Percentiles rank a stretch among this genome's conserved stretches.
These are phyloP conservation scores for Scleropages formosus DNA, from an alignment of 2,797 vertebrate genomes.

Conservation along the genomic window DNA sequence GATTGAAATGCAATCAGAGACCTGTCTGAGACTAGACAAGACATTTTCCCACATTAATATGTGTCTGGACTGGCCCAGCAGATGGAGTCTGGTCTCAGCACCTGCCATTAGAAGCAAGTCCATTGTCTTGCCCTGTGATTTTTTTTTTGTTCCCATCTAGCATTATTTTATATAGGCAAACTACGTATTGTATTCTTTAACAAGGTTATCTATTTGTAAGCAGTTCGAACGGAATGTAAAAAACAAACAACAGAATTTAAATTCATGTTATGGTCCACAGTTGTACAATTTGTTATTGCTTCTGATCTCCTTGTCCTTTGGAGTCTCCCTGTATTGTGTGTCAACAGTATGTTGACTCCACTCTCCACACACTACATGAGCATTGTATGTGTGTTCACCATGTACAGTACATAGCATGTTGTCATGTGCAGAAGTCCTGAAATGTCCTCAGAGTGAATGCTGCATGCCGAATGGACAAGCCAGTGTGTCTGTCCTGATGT, in stretches of 20 bases:
- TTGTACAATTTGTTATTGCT: background rate
- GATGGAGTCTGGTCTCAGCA: conserved; percentile 76
- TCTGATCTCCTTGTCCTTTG: background rate
- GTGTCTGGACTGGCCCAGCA: conserved; percentile 71
- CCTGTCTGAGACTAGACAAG: conserved; percentile 63
- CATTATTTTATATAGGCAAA: conserved; percentile 24
- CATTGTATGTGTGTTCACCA: no score
- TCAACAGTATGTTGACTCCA: background rate
- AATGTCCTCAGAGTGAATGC: conserved; percentile 9
- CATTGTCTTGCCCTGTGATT: conserved; percentile 62
- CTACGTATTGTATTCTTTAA: conserved; percentile 41
- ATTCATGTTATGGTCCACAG: background rate
- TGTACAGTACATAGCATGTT: background rate
- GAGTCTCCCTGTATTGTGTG: background rate
- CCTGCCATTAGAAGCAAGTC: conserved; percentile 61
- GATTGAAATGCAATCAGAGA: conserved; percentile 69
- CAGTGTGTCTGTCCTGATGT: background rate
- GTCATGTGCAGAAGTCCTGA: conserved; percentile 5
- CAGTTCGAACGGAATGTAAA: background rate
- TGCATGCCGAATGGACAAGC: background rate
- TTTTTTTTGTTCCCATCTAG: conserved; percentile 41
- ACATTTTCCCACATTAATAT: conserved; percentile 79
- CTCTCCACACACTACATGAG: background rate
- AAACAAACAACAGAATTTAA: background rate
- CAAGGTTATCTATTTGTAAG: conserved; percentile 35